Evolutionary conservation across 53 echinoderm and acorn worm genomes (phyloP).

Genomic region (Temnopleurus reevesii): DNA sequence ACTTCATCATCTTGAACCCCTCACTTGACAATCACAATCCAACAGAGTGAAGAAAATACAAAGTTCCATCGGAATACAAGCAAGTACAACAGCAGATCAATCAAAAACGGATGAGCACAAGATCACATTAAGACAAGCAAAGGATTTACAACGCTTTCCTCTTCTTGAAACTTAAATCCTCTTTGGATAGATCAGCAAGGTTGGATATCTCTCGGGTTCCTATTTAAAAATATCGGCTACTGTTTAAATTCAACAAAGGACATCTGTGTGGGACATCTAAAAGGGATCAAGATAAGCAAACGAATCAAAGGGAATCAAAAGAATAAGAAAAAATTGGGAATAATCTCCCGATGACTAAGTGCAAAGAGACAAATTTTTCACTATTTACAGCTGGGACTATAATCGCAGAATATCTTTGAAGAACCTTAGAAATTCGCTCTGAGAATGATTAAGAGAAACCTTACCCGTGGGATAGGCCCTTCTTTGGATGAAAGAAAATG

Average conservation of each 20-base stretch:
- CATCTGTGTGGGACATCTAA: not conserved
- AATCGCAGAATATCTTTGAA: not conserved
- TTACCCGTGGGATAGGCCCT: not conserved
- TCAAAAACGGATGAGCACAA: not conserved
- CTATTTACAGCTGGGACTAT: not conserved
- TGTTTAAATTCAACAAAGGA: not conserved
- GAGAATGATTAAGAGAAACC: not conserved
- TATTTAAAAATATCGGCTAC: conserved; percentile 17
- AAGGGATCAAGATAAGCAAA: not conserved
- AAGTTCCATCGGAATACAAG: not conserved
- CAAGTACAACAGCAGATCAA: not conserved
- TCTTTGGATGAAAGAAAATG: not conserved
- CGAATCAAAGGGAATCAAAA: too few species aligned
- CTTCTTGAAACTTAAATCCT: not conserved
- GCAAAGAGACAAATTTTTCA: not conserved
- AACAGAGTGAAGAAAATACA: not conserved
- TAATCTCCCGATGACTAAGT: not conserved
- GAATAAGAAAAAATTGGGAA: not conserved
- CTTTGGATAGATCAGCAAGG: not conserved
- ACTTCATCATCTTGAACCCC: conserved; percentile 19
- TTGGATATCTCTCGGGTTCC: not conserved
- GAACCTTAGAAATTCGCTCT: conserved; percentile 6
- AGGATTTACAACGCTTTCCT: not conserved
- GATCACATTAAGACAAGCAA: not conserved
- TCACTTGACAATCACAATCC: not conserved